A percentile compares a stretch with the other conserved stretches of the same genome.
Evolutionary conservation across 2,888 invertebrate species (phyloP).

Genomic region (Phanerotoma sp.): DNA sequence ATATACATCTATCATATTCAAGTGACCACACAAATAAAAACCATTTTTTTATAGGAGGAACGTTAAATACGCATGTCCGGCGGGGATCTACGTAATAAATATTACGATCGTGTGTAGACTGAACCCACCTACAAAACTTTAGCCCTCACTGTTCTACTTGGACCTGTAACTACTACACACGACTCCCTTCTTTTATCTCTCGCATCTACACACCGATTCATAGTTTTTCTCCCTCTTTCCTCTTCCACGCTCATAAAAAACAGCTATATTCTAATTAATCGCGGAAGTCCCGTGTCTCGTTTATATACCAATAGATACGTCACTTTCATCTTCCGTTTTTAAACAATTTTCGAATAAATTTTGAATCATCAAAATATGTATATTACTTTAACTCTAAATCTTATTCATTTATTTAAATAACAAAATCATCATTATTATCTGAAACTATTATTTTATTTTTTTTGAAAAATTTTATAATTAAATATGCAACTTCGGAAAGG

Average conservation of each 20-base stretch:
- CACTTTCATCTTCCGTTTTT: neutral
- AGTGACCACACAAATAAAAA: neutral
- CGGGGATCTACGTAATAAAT: conserved; percentile 55
- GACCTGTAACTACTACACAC: conserved; percentile 30
- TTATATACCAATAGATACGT: neutral
- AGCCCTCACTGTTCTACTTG: conserved; percentile 13
- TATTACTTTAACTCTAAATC: too few species aligned
- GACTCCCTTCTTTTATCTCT: conserved; percentile 28
- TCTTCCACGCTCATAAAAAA: conserved; percentile 58
- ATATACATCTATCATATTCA: too few species aligned
- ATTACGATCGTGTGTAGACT: conserved; percentile 45
- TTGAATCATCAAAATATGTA: too few species aligned
- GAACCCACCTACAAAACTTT: conserved; percentile 31
- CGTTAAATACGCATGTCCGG: conserved; percentile 58
- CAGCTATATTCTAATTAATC: conserved; percentile 57
- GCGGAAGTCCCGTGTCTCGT: conserved; percentile 42
- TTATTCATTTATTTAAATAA: too few species aligned
- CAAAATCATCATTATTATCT: too few species aligned
- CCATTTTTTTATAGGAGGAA: conserved; percentile 29
- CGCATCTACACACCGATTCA: conserved; percentile 28
- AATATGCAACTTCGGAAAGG: too few species aligned
- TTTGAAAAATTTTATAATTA: too few species aligned
- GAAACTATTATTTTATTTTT: too few species aligned
- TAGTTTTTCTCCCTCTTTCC: conserved; percentile 54
- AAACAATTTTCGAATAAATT: too few species aligned